A percentile compares a stretch with the other conserved stretches of the same genome.
Evolutionary conservation across 2,797 vertebrate genomes (phyloP).

Genomic region (Xenops minutus): DNA sequence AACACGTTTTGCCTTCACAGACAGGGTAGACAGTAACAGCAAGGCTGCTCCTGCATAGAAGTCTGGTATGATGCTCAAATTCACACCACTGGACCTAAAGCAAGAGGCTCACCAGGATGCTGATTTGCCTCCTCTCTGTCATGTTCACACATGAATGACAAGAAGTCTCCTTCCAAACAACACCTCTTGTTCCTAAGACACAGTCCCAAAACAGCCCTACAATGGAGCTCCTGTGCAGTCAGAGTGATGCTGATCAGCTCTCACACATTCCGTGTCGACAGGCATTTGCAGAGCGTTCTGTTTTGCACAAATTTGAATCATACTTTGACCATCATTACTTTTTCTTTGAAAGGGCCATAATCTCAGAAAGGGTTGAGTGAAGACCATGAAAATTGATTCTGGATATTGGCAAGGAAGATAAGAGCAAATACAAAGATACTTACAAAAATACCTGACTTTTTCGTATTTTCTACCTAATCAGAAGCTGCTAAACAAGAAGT

Average conservation of each 20-base stretch:
- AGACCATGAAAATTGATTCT: not conserved
- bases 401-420: not conserved
- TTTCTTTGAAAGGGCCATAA: not conserved
- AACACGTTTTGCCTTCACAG: not conserved
- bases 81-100: not conserved
- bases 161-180: not conserved
- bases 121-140: not conserved
- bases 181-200: not conserved
- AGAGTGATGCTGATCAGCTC: not conserved
- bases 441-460: not conserved
- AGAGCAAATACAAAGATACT: not conserved
- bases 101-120: not conserved
- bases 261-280: not conserved
- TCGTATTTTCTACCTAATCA: not conserved
- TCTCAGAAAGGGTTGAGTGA: not conserved
- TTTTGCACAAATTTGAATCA: not conserved
- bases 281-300: not conserved
- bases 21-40: not conserved
- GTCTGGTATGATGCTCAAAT: not conserved
- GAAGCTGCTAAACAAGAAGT: conserved; percentile 8
- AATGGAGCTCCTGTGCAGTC: not conserved
- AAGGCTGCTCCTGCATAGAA: not conserved
- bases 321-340: not conserved
- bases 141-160: accelerated
- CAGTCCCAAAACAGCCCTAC: not conserved